Evolutionary conservation across 2,797 vertebrate genomes (phyloP).

Genomic region (Platyrinchus mystaceus): DNA sequence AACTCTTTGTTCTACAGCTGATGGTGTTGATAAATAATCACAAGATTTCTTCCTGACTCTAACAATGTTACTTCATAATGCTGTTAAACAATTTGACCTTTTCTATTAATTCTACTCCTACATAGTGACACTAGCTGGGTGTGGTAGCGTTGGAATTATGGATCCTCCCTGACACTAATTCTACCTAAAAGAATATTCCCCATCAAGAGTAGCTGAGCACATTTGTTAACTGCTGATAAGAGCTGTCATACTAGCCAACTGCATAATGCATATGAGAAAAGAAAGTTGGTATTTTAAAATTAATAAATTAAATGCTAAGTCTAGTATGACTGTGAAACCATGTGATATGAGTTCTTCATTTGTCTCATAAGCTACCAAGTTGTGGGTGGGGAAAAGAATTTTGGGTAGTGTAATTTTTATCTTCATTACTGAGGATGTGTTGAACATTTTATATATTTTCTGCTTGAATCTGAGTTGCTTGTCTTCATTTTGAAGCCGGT

Average conservation of each 20-base stretch:
- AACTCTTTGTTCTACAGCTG: conserved; percentile 12
- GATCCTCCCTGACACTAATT: neutral
- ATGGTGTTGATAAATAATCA: conserved; percentile 41
- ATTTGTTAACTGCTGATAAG: neutral
- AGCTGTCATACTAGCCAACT: neutral
- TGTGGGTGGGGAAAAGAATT: neutral
- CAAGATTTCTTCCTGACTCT: conserved; percentile 2
- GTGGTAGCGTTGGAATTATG: neutral
- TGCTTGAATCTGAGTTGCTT: neutral
- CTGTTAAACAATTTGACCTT: neutral
- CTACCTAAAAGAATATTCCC: neutral
- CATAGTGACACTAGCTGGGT: neutral
- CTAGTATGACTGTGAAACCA: neutral
- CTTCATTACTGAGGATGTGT: neutral
- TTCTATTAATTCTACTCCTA: neutral
- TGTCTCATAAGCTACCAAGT: neutral
- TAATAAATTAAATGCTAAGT: neutral
- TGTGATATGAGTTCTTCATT: neutral
- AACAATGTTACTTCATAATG: neutral
- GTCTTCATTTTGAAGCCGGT: neutral
- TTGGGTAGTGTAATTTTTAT: neutral
- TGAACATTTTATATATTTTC: neutral
- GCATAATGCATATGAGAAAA: neutral
- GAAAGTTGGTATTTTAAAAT: neutral
- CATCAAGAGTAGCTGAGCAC: neutral